Evolutionary conservation across 1,140 invertebrate species (phyloP), one percentile per base, ranked within the genome.

Genomic region (Macrosteles quadrilineatus): DNA sequence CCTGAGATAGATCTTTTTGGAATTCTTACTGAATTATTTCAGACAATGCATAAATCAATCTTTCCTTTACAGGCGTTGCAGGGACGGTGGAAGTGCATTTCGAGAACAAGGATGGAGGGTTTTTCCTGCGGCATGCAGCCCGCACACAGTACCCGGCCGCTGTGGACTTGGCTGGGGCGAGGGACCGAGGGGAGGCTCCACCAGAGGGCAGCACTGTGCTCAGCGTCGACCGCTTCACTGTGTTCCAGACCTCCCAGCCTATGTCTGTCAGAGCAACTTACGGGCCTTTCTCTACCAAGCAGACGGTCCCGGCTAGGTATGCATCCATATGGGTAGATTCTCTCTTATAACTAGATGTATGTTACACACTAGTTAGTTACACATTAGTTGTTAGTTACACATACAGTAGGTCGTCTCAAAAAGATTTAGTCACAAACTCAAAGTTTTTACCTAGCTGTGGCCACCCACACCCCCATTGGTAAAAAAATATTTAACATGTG

Each of bases 271-370:
- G 93, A 17, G 93, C 94, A 9, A 93, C 91, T 4, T 96, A 96
- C 75, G 95, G 95, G 1, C 94, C 94, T 1, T 96, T 96, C 81
- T 94, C 92, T 71, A 95, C 93, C 30, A 95, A 95, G 76, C 93
- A 96, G 80, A 96, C 93, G 0, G 93, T 96, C 17, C 93, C 93
- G n/a, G 91, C 92, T 0, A 83, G 92, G n/a, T 59, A 6, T 6
- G 36, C 17, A 40, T 17, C n/a, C n/a, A n/a, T n/a, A n/a, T n/a
- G n/a, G n/a, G n/a, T n/a, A n/a, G n/a, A n/a, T n/a, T n/a, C n/a
- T n/a, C n/a, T n/a, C n/a, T n/a, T n/a, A n/a, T n/a, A n/a, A n/a
- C n/a, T n/a, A n/a, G n/a, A n/a, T n/a, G n/a, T n/a, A n/a, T n/a
- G n/a, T n/a, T n/a, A n/a, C n/a, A n/a, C n/a, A n/a, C n/a, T n/a